Percentiles rank a stretch among this genome's conserved stretches.
These are phyloP conservation scores for Hirudinaria manillensis DNA, from an alignment of 2,888 invertebrate genomes.

Conservation along the genomic window DNA sequence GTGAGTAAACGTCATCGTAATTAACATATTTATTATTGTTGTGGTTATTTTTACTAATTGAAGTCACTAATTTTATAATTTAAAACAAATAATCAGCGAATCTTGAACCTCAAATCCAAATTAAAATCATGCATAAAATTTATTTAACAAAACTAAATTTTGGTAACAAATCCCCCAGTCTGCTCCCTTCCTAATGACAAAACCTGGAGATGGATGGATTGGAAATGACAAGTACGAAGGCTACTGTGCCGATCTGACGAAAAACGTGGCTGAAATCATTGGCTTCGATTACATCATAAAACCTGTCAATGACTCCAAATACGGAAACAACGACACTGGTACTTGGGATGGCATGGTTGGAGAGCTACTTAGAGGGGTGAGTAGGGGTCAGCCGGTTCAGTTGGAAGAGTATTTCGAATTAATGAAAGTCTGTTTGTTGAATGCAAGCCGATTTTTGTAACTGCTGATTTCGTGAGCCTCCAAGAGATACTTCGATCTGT, in stretches of 20 bases:
- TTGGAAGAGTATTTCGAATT: neutral
- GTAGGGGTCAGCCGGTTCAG: slow-evolving; percentile 30
- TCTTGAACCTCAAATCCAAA: no score
- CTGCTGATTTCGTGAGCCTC: neutral
- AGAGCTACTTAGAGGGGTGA: slow-evolving; percentile 48
- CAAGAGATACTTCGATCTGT: neutral
- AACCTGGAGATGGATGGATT: slow-evolving; percentile 58
- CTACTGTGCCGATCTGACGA: slow-evolving; percentile 56
- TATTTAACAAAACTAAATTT: no score
- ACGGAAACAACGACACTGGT: slow-evolving; percentile 42
- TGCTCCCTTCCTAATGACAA: slow-evolving; percentile 46
- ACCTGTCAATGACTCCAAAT: slow-evolving; percentile 40
- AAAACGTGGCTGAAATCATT: slow-evolving; percentile 49
- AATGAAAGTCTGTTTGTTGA: neutral
- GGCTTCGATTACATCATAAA: slow-evolving; percentile 49
- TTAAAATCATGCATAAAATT: no score
- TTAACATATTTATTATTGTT: neutral
- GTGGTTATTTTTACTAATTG: neutral
- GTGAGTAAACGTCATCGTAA: slow-evolving; percentile 4
- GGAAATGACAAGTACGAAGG: slow-evolving; percentile 66
- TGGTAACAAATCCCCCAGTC: slow-evolving; percentile 39
- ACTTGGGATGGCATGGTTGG: slow-evolving; percentile 52
- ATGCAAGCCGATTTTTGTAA: neutral
- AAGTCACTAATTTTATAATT: neutral
- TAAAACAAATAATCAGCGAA: neutral